Percentiles rank a stretch among this genome's conserved stretches.
These are phyloP conservation scores for Gymnoscopelus microlampas DNA, from an alignment of 2,797 vertebrate species.

Conservation along the genomic window DNA sequence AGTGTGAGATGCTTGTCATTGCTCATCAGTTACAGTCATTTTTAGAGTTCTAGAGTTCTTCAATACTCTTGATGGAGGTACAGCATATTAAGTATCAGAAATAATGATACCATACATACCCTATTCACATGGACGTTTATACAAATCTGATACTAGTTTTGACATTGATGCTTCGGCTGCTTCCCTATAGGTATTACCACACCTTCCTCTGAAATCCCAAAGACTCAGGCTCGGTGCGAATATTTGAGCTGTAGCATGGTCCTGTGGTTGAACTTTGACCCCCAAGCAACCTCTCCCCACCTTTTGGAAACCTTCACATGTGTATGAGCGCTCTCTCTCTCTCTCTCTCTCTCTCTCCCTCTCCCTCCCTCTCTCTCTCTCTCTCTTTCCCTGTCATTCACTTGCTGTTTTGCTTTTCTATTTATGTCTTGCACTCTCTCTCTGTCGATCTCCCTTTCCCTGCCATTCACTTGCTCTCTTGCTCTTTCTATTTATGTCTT, in stretches of 20 bases:
- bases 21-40: no score
- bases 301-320: slow-evolving; percentile 33
- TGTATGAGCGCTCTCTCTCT: slow-evolving; percentile 27
- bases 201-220: not conserved
- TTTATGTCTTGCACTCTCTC: slow-evolving; percentile 7
- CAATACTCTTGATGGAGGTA: no score
- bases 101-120: not conserved
- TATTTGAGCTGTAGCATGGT: slow-evolving; percentile 39
- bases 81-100: no score
- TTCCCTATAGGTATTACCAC: not conserved
- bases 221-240: not conserved
- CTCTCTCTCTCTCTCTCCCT: slow-evolving; percentile 16
- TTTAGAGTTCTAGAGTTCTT: no score
- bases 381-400: not conserved
- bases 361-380: slow-evolving; percentile 13
- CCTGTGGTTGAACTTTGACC: slow-evolving; percentile 75
- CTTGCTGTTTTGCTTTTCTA: slow-evolving; percentile 4
- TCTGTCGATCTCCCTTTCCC: slow-evolving; percentile 12
- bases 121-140: not conserved
- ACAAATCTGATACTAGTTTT: not conserved
- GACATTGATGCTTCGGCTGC: not conserved
- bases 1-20: no score
- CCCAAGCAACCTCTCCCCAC: slow-evolving; percentile 63
- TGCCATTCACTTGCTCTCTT: slow-evolving; percentile 2
- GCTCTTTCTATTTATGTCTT: slow-evolving; percentile 10